Conservation (phyloP, 2,888 invertebrate species). For the Corbicula japonica region DNA sequence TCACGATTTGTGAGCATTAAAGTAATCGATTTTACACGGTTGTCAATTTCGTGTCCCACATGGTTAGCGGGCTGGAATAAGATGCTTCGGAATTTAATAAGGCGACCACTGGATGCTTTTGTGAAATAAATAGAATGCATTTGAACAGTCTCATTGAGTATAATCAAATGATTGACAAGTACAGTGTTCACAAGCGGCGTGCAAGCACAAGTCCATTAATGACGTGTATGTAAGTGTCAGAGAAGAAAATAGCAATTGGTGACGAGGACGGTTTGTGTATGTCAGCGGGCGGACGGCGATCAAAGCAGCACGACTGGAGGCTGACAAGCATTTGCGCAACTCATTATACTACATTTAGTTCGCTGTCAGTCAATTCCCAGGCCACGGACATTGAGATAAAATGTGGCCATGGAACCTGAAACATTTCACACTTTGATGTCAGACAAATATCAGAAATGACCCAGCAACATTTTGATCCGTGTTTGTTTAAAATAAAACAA, state of each 20-base stretch:
- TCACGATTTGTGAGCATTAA: constrained; percentile 55
- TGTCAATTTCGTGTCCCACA: constrained; percentile 55
- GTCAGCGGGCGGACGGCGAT: constrained; percentile 32
- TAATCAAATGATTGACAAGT: constrained; percentile 59
- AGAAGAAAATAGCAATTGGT: constrained; percentile 16
- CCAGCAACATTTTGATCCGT: no score
- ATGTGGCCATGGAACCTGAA: no score
- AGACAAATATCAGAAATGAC: no score
- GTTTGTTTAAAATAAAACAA: no score
- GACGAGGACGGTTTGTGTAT: constrained; percentile 7
- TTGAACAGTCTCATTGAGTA: constrained; percentile 28
- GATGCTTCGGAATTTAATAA: constrained; percentile 61
- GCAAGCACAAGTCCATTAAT: constrained; percentile 52
- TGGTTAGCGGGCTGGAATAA: constrained; percentile 59
- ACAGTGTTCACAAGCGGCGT: no score
- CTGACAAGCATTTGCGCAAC: constrained; percentile 58
- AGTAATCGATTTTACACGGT: constrained; percentile 59
- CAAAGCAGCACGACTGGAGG: constrained; percentile 44
- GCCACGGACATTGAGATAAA: no score
- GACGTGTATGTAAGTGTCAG: constrained; percentile 54
- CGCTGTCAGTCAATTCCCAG: constrained; percentile 42
- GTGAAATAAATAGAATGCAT: constrained; percentile 57
- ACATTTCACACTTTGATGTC: no score
- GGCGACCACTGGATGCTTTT: constrained; percentile 39
- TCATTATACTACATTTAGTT: constrained; percentile 34